Conservation (phyloP, 2,797 vertebrate genomes). For the Miichthys miiuy region DNA sequence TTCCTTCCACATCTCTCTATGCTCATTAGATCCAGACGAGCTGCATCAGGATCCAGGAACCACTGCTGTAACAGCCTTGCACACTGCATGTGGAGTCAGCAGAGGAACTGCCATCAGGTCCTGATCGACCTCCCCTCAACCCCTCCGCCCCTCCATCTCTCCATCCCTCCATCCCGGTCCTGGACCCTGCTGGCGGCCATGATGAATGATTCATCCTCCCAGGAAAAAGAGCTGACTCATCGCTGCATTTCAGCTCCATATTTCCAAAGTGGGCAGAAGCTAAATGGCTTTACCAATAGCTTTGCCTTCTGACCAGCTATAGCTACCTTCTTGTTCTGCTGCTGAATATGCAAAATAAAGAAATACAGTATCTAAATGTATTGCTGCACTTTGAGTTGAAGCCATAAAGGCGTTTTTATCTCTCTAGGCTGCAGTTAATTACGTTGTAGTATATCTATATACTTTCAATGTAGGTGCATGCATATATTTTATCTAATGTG, state of each 20-base stretch:
- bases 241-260: constrained; percentile 71
- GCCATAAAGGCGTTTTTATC: constrained; percentile 22
- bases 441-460: constrained; percentile 8
- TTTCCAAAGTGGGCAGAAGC: constrained; percentile 74
- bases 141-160: constrained; percentile 44
- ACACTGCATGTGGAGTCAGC: constrained; percentile 71
- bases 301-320: constrained; percentile 37
- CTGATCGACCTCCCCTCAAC: constrained; percentile 71
- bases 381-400: constrained; percentile 18
- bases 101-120: constrained; percentile 77
- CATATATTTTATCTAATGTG: constrained; percentile 11
- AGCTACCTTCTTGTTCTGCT: constrained; percentile 52
- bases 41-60: constrained; percentile 30
- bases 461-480: not conserved
- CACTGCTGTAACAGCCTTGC: constrained; percentile 18
- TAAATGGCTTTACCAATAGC: constrained; percentile 75
- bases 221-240: constrained; percentile 81
- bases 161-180: constrained; percentile 50
- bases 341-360: constrained; percentile 61
- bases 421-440: constrained; percentile 22
- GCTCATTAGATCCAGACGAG: not conserved
- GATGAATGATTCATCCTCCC: constrained; percentile 86
- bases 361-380: constrained; percentile 28
- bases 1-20: not conserved
- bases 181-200: constrained; percentile 74